Conservation (phyloP, 2,888 invertebrate species). For the Drosophila emarginata region DNA sequence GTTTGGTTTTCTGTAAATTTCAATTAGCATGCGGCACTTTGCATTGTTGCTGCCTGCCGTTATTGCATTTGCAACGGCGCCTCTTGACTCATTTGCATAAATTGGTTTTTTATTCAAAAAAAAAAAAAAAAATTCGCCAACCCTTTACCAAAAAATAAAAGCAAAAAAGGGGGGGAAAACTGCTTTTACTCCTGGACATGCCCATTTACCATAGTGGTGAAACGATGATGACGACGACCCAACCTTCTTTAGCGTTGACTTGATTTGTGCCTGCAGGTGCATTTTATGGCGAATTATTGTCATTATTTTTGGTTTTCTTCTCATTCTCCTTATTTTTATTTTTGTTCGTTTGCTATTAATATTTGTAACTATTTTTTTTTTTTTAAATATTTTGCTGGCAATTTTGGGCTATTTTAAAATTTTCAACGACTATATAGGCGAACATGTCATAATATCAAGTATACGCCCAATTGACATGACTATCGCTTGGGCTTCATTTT, state of each 20-base stretch:
- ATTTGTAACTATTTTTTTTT: slow-evolving; percentile 34
- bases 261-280: slow-evolving; percentile 71
- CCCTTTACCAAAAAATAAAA: slow-evolving; percentile 46
- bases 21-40: slow-evolving; percentile 77
- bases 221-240: slow-evolving; percentile 47
- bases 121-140: slow-evolving; percentile 64
- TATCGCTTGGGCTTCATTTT: slow-evolving; percentile 3
- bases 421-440: slow-evolving; percentile 22
- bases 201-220: slow-evolving; percentile 43
- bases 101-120: slow-evolving; percentile 63
- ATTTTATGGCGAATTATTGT: slow-evolving; percentile 76
- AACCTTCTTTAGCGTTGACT: slow-evolving; percentile 12
- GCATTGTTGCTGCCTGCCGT: slow-evolving; percentile 41
- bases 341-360: slow-evolving; percentile 37
- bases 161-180: slow-evolving; percentile 32
- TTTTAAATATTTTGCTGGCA: slow-evolving; percentile 37
- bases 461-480: slow-evolving; percentile 40
- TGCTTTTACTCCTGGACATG: slow-evolving; percentile 54
- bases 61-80: slow-evolving; percentile 69
- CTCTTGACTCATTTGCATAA: slow-evolving; percentile 74
- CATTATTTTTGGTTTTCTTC: slow-evolving; percentile 59
- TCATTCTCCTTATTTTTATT: neutral
- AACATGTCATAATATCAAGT: slow-evolving; percentile 56
- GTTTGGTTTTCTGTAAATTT: slow-evolving; percentile 53
- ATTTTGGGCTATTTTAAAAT: slow-evolving; percentile 54